Percentiles rank a stretch among this genome's conserved stretches.
Evolutionary conservation across 2,797 vertebrate genomes (phyloP).

Genomic region (Myoxocephalus aenaeus): DNA sequence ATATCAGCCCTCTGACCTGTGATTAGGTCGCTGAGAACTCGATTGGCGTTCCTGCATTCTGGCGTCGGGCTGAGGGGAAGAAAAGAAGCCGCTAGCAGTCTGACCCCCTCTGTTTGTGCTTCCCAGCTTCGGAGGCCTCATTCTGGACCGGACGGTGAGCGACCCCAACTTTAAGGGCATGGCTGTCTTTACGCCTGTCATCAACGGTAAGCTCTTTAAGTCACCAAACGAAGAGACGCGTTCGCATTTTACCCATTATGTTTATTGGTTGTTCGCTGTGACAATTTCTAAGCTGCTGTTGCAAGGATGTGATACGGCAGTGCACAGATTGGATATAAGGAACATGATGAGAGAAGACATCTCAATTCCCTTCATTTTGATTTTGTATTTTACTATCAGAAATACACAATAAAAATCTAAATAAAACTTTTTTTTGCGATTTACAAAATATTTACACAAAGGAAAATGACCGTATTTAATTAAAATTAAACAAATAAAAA

Average conservation of each 20-base stretch:
- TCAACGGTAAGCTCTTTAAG: conserved; percentile 87
- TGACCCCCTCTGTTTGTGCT: conserved; percentile 32
- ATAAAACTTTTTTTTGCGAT: no score
- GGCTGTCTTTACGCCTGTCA: conserved; percentile 95
- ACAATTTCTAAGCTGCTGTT: not conserved
- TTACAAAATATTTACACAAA: no score
- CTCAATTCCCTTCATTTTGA: not conserved
- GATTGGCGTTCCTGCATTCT: not conserved
- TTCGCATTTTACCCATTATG: not conserved
- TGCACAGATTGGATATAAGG: no score
- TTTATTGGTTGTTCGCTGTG: not conserved
- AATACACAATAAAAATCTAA: no score
- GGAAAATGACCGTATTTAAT: no score
- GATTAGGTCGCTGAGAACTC: not conserved
- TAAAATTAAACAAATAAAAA: no score
- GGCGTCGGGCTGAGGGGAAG: not conserved
- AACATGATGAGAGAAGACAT: not conserved
- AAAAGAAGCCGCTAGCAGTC: not conserved
- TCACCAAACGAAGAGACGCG: no score
- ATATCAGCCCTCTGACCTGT: not conserved
- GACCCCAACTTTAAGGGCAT: conserved; percentile 92
- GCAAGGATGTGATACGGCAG: not conserved
- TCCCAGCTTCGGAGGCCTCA: conserved; percentile 92
- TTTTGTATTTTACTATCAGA: not conserved
- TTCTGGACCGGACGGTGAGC: conserved; percentile 93